Evolutionary conservation across 1,140 invertebrate genomes (phyloP).

Genomic region (Dreissena polymorpha): DNA sequence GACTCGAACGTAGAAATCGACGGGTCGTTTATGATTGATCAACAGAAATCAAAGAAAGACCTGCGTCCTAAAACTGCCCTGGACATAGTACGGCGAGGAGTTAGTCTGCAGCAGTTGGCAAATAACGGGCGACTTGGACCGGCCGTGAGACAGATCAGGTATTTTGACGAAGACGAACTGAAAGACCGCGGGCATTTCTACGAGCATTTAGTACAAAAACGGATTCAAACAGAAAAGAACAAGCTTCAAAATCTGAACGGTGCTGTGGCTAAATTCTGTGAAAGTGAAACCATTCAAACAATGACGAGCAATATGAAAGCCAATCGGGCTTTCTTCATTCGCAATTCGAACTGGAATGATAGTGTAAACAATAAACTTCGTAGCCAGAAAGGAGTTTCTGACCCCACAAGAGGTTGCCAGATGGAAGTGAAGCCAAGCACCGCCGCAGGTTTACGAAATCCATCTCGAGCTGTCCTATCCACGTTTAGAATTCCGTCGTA

Average conservation of each 20-base stretch:
- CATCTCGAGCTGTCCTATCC: background rate
- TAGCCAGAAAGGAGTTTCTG: background rate
- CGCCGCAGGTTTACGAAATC: background rate
- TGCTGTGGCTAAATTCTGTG: conserved; percentile 49
- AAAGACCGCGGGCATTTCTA: conserved; percentile 46
- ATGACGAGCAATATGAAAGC: conserved; percentile 33
- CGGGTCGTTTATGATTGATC: conserved; percentile 46
- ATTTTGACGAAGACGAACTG: conserved; percentile 53
- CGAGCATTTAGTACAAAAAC: conserved; percentile 34
- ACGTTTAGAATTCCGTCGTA: conserved; percentile 15
- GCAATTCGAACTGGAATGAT: background rate
- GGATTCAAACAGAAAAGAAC: conserved; percentile 42
- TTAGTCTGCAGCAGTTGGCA: conserved; percentile 10
- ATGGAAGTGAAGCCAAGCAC: background rate
- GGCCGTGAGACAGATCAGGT: conserved; percentile 16
- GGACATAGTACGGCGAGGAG: conserved; percentile 31
- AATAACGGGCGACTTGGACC: conserved; percentile 37
- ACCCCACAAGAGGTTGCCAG: background rate
- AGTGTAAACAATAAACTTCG: background rate
- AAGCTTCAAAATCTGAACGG: conserved; percentile 30
- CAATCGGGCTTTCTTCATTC: conserved; percentile 15
- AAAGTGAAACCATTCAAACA: conserved; percentile 38
- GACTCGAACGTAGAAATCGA: conserved; percentile 42
- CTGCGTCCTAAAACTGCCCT: conserved; percentile 51
- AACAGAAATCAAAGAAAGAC: conserved; percentile 47